Percentiles rank a stretch among this genome's conserved stretches.
These are phyloP conservation scores for Parotia lawesii DNA, from an alignment of 2,113 vertebrate species.

Conservation along the genomic window DNA sequence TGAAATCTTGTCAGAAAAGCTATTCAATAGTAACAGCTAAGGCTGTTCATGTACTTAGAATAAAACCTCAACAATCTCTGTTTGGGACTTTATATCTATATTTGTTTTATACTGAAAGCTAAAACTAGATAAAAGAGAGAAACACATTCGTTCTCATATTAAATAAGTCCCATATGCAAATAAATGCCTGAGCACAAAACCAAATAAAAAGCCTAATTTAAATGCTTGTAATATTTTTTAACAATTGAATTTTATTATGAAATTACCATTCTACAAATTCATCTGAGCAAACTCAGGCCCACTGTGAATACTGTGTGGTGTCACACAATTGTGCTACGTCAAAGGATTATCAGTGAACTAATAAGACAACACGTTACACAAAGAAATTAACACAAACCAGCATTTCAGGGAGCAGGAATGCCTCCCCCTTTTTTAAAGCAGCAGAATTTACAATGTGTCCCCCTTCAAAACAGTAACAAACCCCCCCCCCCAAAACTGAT, in stretches of 20 bases:
- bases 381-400: neutral
- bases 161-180: neutral
- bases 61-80: neutral
- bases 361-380: neutral
- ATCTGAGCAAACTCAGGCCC: neutral
- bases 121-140: neutral
- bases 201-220: neutral
- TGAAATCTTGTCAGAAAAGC: neutral
- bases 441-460: neutral
- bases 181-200: neutral
- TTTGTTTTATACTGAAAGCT: neutral
- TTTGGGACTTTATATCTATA: neutral
- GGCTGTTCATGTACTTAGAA: neutral
- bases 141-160: neutral
- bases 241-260: neutral
- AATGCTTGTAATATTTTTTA: neutral
- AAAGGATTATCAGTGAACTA: neutral
- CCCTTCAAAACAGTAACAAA: neutral
- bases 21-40: neutral
- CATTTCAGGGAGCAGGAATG: neutral
- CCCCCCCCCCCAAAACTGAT: neutral
- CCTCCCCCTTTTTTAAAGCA: neutral
- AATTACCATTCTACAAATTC: neutral
- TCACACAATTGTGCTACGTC: neutral
- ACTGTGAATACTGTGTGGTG: neutral